Base-by-base conservation (phyloP, 2,888 invertebrate species). In the Perdita meconis region DNA sequence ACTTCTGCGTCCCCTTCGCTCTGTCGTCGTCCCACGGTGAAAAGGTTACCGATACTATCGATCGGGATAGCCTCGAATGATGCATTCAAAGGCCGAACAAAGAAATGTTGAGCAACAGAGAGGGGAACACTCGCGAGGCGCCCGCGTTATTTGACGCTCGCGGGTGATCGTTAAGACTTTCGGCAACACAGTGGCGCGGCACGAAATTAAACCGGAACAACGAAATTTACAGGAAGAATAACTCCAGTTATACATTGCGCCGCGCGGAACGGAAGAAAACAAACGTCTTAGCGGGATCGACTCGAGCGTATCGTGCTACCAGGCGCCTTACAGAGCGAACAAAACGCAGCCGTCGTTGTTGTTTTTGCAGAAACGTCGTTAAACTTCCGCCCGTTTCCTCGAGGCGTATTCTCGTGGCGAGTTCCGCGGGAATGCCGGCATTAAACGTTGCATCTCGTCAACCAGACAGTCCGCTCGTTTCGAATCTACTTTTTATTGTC, bases 291-390 rank as follows among this genome's bases (percentile, higher is more conserved):
- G 19, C n/a, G 53, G 47, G 53, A 76, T 71, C 70, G 71, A 60
- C 19, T n/a, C 13, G 24, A 40, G 55, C 47, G 73, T 6, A 44
- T 26, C 30, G 30, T 6, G 30, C 30, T 6, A 30, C 30, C 30
- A 30, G 6, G 30, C 30, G 30, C 30, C 30, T 30, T 30, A 30
- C 3, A 4, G 30, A 40, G 65, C 59, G 53, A 72, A 83, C 83
- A 76, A 74, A 66, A 59, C 57, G 40, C 47, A 53, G 68, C 59
- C 42, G 24, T 56, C 69, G 71, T 42, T 68, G 71, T 42, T 68
- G 70, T 85, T 84, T 83, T 83, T 74, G 70, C 65, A 78, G 64
- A 80, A 83, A 72, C 70, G 78, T 68, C 81, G 86, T 84, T 83
- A 85, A 84, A 80, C 75, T 70, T 51, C 57, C 75, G 57, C 66